Percentiles rank a stretch among this genome's conserved stretches.
Evolutionary conservation across 2,888 invertebrate genomes (phyloP).

Genomic region (Ectropis crepuscularia): DNA sequence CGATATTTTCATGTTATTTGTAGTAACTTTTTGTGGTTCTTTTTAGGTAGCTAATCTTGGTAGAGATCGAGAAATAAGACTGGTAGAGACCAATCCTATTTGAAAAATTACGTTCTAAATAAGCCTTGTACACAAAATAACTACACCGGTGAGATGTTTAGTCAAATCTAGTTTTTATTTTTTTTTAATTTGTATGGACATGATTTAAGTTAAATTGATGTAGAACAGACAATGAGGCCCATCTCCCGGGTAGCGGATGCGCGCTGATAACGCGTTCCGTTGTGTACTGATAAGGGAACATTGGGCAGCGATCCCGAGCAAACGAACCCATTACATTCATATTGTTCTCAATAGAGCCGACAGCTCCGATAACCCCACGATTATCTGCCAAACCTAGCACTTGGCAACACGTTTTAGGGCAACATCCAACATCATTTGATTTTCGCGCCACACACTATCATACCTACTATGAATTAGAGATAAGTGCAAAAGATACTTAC

Average conservation of each 20-base stretch:
- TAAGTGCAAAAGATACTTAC: too few relatives aligned
- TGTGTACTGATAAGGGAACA: slow-evolving; percentile 68
- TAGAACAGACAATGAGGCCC: slow-evolving; percentile 33
- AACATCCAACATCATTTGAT: slow-evolving; percentile 31
- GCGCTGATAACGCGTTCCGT: slow-evolving; percentile 72
- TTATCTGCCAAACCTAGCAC: slow-evolving; percentile 55
- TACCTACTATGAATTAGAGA: background rate
- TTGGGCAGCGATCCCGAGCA: slow-evolving; percentile 64
- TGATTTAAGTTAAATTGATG: slow-evolving; percentile 17
- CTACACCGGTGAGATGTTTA: too few relatives aligned
- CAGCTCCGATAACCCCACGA: slow-evolving; percentile 64
- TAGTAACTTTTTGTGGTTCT: too few relatives aligned
- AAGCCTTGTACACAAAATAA: too few relatives aligned
- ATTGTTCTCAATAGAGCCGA: slow-evolving; percentile 37
- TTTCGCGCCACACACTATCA: slow-evolving; percentile 19
- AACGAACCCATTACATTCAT: slow-evolving; percentile 65
- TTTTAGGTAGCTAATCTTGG: too few relatives aligned
- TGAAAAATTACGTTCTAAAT: too few relatives aligned
- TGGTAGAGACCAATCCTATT: too few relatives aligned
- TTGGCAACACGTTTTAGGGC: slow-evolving; percentile 46
- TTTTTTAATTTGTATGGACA: background rate
- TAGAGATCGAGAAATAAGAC: too few relatives aligned
- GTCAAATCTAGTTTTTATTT: too few relatives aligned
- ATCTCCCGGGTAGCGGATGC: slow-evolving; percentile 64
- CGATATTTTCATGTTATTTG: too few relatives aligned